Percentiles rank a stretch among this genome's conserved stretches.
These are phyloP conservation scores for Diarsia dahlii DNA, from an alignment of 2,888 invertebrate genomes.

Conservation along the genomic window DNA sequence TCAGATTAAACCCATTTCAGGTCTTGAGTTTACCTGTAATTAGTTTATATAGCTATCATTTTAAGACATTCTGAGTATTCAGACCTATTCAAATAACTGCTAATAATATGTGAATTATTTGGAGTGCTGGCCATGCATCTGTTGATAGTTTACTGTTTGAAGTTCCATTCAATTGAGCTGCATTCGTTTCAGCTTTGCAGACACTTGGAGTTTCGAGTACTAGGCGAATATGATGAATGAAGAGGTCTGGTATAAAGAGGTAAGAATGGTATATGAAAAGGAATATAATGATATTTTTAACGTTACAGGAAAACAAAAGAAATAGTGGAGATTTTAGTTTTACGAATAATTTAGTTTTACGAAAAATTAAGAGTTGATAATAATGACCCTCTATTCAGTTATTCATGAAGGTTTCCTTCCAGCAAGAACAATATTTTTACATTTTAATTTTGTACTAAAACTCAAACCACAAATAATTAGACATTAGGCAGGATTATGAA, in stretches of 20 bases:
- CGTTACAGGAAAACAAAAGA: background rate
- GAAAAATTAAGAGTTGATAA: no score
- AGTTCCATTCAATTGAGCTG: constrained; percentile 22
- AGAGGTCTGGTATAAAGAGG: background rate
- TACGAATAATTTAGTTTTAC: no score
- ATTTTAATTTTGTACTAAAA: background rate
- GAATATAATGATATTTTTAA: background rate
- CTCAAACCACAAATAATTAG: no score
- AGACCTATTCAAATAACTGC: constrained; percentile 1
- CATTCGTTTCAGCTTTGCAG: constrained; percentile 3
- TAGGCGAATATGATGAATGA: constrained; percentile 26
- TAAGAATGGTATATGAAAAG: background rate
- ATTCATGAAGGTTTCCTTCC: background rate
- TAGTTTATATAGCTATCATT: background rate
- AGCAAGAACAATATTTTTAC: background rate
- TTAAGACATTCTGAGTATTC: constrained; percentile 5
- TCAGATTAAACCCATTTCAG: background rate
- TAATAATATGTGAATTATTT: constrained; percentile 30
- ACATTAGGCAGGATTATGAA: no score
- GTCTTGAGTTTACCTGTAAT: no score
- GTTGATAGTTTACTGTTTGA: constrained; percentile 46
- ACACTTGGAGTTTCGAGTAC: constrained; percentile 26
- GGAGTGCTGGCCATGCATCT: constrained; percentile 27
- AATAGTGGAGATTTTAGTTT: no score
- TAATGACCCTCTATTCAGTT: background rate